These are phyloP conservation scores for Actinemys pallida DNA, from an alignment of 2,113 vertebrate genomes.

Conservation along the genomic window DNA sequence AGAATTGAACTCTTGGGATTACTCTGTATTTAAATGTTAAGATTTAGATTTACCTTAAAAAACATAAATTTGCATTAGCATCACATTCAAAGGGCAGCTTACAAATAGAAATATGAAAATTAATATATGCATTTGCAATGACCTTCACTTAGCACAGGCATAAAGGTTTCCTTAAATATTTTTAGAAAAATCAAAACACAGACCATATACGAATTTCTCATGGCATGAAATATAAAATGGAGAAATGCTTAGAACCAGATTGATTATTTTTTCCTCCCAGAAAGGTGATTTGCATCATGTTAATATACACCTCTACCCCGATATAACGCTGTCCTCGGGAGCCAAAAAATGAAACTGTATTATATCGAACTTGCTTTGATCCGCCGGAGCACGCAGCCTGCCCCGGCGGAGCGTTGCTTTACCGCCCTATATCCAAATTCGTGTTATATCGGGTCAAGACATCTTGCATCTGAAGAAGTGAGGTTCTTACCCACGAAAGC, in stretches of 20 bases:
- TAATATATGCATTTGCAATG: not conserved
- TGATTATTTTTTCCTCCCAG: not conserved
- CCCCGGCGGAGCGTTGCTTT: too few relatives aligned
- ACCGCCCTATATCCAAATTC: too few relatives aligned
- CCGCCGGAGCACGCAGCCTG: too few relatives aligned
- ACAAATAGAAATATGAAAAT: not conserved
- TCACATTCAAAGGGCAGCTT: not conserved
- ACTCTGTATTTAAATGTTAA: not conserved
- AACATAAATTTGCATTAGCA: not conserved
- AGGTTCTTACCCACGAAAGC: too few relatives aligned
- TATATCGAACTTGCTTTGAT: too few relatives aligned
- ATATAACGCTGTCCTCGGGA: too few relatives aligned
- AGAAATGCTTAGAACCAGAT: not conserved
- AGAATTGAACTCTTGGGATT: not conserved
- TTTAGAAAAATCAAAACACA: accelerated
- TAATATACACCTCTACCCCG: not conserved
- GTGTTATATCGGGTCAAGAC: too few relatives aligned
- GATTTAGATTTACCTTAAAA: not conserved
- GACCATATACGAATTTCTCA: not conserved
- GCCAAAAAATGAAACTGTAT: too few relatives aligned
- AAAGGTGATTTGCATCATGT: not conserved
- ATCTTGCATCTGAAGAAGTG: too few relatives aligned
- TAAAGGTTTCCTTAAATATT: not conserved
- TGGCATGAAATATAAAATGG: not conserved
- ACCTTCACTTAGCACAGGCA: not conserved